phyloP scores from a whole-genome alignment of 1,140 invertebrate genomes.

The Lamellibrachia luymesi region DNA sequence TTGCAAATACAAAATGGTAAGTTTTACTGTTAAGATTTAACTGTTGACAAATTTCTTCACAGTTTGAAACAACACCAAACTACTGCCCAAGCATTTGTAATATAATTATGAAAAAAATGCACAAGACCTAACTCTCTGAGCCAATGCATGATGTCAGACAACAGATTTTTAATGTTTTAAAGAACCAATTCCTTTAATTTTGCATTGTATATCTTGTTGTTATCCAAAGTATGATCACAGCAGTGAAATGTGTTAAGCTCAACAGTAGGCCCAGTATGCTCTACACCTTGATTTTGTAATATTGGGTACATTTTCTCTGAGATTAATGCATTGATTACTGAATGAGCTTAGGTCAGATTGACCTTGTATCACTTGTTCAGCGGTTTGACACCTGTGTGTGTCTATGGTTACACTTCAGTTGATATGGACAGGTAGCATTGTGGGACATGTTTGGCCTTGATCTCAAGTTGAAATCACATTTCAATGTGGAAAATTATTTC shows the following conservation, averaged over 20 bases:
- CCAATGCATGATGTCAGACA: too few species aligned
- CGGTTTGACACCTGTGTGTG: neutral
- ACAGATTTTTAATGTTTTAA: too few species aligned
- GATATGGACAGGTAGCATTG: neutral
- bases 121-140: too few species aligned
- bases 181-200: too few species aligned
- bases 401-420: neutral
- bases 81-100: too few species aligned
- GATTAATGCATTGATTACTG: neutral
- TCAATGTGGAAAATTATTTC: neutral
- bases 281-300: neutral
- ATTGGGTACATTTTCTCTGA: neutral
- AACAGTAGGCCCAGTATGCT: neutral
- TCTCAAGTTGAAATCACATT: neutral
- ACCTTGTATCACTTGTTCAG: neutral
- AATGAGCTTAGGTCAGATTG: neutral
- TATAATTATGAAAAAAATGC: too few species aligned
- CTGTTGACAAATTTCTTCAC: too few species aligned
- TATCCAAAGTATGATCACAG: too few species aligned
- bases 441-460: neutral
- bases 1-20: neutral
- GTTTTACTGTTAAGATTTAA: too few species aligned
- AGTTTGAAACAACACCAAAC: too few species aligned
- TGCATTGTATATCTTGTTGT: too few species aligned
- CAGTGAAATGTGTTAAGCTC: too few species aligned